phyloP scores from a whole-genome alignment of 2,888 invertebrate species.

The Aproaerema taeniolella region DNA sequence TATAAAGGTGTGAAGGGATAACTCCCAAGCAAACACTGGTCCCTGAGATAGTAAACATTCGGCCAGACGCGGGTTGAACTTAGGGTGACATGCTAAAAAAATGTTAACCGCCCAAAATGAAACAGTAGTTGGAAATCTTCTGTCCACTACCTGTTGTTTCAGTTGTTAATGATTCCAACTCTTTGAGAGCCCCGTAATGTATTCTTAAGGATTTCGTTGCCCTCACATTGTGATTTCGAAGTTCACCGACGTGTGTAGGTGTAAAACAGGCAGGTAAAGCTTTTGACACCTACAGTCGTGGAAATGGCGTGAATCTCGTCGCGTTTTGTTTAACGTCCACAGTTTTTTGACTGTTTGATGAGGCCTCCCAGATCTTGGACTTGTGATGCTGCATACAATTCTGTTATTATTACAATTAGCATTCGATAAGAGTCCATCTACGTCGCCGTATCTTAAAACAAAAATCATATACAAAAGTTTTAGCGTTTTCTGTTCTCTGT shows the following conservation, averaged over 20 bases:
- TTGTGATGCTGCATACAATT: slow-evolving; percentile 42
- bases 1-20: slow-evolving; percentile 68
- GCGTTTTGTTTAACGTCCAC: slow-evolving; percentile 58
- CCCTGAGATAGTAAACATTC: slow-evolving; percentile 59
- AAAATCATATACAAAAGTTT: too few species aligned
- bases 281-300: slow-evolving; percentile 71
- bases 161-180: too few species aligned
- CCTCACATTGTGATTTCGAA: too few species aligned
- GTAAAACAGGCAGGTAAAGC: slow-evolving; percentile 68
- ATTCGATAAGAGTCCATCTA: too few species aligned
- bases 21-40: slow-evolving; percentile 64
- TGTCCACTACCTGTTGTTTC: too few species aligned
- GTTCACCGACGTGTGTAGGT: slow-evolving; percentile 47
- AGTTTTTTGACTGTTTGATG: slow-evolving; percentile 56
- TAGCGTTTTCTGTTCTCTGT: too few species aligned
- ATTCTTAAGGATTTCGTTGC: too few species aligned
- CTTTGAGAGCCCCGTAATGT: too few species aligned
- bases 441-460: too few species aligned
- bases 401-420: slow-evolving; percentile 26
- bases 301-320: slow-evolving; percentile 63
- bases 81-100: too few species aligned
- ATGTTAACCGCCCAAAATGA: too few species aligned
- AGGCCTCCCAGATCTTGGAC: slow-evolving; percentile 29
- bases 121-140: too few species aligned
- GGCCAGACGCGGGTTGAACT: slow-evolving; percentile 16